phyloP scores from a whole-genome alignment of 2,888 invertebrate genomes.

The Drosophila melanosoma region DNA sequence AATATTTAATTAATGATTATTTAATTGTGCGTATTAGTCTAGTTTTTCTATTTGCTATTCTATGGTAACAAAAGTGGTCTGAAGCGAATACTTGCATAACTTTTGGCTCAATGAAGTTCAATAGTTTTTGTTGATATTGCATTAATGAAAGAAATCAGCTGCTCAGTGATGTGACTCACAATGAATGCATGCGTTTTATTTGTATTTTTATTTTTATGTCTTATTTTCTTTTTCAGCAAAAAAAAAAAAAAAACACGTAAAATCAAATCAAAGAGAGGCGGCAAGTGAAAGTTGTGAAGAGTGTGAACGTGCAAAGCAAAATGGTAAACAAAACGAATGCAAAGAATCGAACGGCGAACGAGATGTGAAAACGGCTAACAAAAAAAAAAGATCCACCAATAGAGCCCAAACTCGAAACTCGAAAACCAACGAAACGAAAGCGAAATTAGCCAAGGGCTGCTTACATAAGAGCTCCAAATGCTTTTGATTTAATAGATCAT shows the following conservation, averaged over 20 bases:
- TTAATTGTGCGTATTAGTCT: background rate
- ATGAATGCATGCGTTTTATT: constrained; percentile 37
- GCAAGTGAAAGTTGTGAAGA: constrained; percentile 70
- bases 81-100: constrained; percentile 39
- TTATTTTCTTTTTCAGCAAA: constrained; percentile 32
- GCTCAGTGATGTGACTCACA: constrained; percentile 61
- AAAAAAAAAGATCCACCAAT: constrained; percentile 20
- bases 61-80: background rate
- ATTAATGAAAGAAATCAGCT: constrained; percentile 56
- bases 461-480: constrained; percentile 48
- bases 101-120: constrained; percentile 5
- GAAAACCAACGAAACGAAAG: constrained; percentile 40
- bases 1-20: background rate
- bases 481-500: constrained; percentile 6
- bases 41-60: background rate
- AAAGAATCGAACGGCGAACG: constrained; percentile 66
- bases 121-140: constrained; percentile 27
- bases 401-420: background rate
- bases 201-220: constrained; percentile 19
- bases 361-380: constrained; percentile 68
- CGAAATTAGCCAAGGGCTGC: constrained; percentile 45
- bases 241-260: constrained; percentile 58
- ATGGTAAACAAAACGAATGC: constrained; percentile 72
- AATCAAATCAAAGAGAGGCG: constrained; percentile 72
- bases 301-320: constrained; percentile 65